Conservation (phyloP, 35 echinoderm and acorn worm species). For the Hemicentrotus pulcherrimus region DNA sequence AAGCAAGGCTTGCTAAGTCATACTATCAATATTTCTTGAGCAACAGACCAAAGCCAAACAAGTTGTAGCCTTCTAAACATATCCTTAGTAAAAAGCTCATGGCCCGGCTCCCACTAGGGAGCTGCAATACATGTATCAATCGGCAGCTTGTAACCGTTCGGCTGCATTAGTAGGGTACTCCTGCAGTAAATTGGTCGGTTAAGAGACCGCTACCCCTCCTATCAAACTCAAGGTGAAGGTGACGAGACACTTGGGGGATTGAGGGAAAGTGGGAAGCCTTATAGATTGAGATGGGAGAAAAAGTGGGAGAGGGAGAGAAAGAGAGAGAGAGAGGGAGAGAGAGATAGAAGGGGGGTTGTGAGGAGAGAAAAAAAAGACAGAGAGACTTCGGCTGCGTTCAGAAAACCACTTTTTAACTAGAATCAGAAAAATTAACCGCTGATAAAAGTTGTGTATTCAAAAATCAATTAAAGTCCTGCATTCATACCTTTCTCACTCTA, state of each 20-base stretch:
- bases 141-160: conserved; percentile 41
- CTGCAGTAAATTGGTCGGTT: conserved; percentile 41
- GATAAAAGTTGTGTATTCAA: too few relatives aligned
- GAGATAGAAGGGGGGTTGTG: background rate
- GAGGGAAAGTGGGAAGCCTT: background rate
- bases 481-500: too few relatives aligned
- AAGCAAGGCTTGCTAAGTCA: too few relatives aligned
- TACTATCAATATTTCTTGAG: background rate
- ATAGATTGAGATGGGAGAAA: background rate
- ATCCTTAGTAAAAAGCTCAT: background rate
- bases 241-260: conserved; percentile 32
- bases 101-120: background rate
- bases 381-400: too few relatives aligned
- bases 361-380: too few relatives aligned
- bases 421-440: too few relatives aligned
- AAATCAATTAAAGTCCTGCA: too few relatives aligned
- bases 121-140: conserved; percentile 23
- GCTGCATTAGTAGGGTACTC: conserved; percentile 40
- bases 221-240: conserved; percentile 13
- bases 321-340: background rate
- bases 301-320: background rate
- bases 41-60: background rate
- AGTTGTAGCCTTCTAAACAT: background rate
- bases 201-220: background rate
- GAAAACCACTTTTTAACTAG: too few relatives aligned